Base-by-base conservation (phyloP, 2,113 vertebrate species). In the Chaetorhynchus papuensis region DNA sequence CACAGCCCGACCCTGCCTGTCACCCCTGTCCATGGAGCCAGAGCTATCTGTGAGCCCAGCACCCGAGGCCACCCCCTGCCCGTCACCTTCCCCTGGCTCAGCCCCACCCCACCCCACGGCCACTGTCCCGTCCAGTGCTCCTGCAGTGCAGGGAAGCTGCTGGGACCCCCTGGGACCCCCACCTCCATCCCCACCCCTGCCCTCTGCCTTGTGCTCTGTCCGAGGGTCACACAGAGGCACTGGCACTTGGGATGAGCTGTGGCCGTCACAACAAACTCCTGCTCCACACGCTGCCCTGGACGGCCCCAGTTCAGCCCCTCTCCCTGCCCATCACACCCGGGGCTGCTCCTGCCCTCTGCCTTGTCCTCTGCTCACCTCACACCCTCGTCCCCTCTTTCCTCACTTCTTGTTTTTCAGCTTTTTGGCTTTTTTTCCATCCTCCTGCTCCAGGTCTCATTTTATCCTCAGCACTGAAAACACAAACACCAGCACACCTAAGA, bases 161-260 rank as follows among this genome's bases (percentile, higher is more conserved):
- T 30, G 33, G 15, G 14, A 44, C 13, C 17, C 37, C 33, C 37
- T 15, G 20, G 64, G 79, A 28, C 28, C 6, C 50, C 49, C 47
- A 8, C 20, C 42, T 60, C 53, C 35, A 26, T 10, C 64, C 33
- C 18, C 44, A 35, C 3, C 39, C 33, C 66, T 64, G 45, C 52
- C 49, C 20, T 24, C 20, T 24, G 12, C 49, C 66, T 49, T 18
- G 30, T n/a, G 41, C 31, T 35, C 71, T 81, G 42, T 17, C 19
- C 0, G 0, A 54, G 27, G 22, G 18, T 26, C 74, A 52, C 27
- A 11, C 0, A 1, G 56, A 35, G 41, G 39, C 0, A 1, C n/a
- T 53, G 63, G 37, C 27, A 3, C 17, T 31, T 22, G 27, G 20
- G 50, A 23, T n/a, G 22, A 13, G 30, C 88, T 35, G 39, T 28